These are phyloP conservation scores for Caranx melampygus DNA, from an alignment of 2,113 vertebrate genomes.

Conservation along the genomic window DNA sequence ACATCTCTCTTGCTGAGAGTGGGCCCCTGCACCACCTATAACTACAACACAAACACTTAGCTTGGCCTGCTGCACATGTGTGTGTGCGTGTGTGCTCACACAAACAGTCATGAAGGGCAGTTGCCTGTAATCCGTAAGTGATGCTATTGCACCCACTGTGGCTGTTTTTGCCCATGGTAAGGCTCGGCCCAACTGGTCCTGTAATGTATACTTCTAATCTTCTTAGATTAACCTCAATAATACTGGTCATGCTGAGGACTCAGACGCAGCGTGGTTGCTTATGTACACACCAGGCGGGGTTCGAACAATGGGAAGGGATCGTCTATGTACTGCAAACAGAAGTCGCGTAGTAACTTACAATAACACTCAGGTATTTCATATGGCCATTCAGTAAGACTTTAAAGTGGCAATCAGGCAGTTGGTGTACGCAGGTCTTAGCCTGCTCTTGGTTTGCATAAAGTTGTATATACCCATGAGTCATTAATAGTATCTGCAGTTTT, in stretches of 20 bases:
- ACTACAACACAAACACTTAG: conserved; percentile 34
- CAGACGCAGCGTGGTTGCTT: conserved; percentile 27
- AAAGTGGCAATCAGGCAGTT: neutral
- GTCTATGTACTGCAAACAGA: neutral
- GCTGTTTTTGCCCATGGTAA: conserved; percentile 40
- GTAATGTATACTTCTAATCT: conserved; percentile 75
- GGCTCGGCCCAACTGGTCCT: conserved; percentile 31
- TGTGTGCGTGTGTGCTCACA: neutral
- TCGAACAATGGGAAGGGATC: conserved; percentile 1
- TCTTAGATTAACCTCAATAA: conserved; percentile 73
- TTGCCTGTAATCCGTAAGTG: conserved; percentile 46
- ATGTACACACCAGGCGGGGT: conserved; percentile 28
- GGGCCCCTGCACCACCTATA: conserved; percentile 1
- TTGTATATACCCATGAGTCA: conserved; percentile 7
- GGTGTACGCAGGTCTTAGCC: neutral
- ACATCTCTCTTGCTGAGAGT: neutral
- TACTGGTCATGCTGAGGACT: conserved; percentile 54
- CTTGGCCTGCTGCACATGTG: neutral
- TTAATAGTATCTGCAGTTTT: conserved; percentile 9
- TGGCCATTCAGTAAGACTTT: neutral
- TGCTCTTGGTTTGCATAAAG: neutral
- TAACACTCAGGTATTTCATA: neutral
- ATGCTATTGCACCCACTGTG: conserved; percentile 33
- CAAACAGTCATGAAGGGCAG: neutral
- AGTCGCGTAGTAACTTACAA: neutral